Evolutionary conservation across 2,888 invertebrate genomes (phyloP).

Genomic region (Chalcosyrphus nemorum): DNA sequence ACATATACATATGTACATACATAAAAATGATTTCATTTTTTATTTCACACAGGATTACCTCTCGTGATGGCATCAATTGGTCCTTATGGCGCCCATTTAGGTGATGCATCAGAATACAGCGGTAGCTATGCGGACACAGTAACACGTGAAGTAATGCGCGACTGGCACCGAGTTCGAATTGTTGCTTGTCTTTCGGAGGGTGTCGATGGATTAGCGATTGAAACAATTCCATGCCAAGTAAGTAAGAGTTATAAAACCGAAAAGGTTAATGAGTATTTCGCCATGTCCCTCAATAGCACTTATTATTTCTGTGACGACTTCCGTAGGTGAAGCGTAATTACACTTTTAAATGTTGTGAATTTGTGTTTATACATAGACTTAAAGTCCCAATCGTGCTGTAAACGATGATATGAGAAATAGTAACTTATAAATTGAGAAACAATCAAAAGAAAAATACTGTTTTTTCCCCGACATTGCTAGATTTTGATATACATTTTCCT

Average conservation of each 20-base stretch:
- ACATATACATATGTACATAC: too few relatives aligned
- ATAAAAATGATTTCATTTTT: not conserved
- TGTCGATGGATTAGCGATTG: slow-evolving; percentile 91
- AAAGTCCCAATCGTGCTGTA: too few relatives aligned
- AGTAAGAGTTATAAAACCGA: slow-evolving; percentile 2
- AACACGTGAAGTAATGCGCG: slow-evolving; percentile 85
- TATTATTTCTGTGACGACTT: not conserved
- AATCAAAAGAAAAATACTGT: not conserved
- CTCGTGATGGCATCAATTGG: slow-evolving; percentile 93
- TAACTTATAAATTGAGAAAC: too few relatives aligned
- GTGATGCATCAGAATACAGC: slow-evolving; percentile 95
- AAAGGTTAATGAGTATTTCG: too few relatives aligned
- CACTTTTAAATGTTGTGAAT: too few relatives aligned
- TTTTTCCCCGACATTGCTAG: too few relatives aligned
- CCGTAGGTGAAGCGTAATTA: too few relatives aligned
- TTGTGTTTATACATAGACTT: too few relatives aligned
- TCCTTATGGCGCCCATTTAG: slow-evolving; percentile 93
- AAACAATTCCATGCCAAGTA: slow-evolving; percentile 92
- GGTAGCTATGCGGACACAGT: slow-evolving; percentile 88
- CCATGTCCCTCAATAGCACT: too few relatives aligned
- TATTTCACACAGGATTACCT: slow-evolving; percentile 58
- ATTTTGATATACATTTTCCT: not conserved
- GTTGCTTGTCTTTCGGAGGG: slow-evolving; percentile 89
- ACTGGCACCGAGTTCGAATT: slow-evolving; percentile 92
- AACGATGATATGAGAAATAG: too few relatives aligned